Conservation (phyloP, 2,113 vertebrate species). For the Loxodonta africana region DNA sequence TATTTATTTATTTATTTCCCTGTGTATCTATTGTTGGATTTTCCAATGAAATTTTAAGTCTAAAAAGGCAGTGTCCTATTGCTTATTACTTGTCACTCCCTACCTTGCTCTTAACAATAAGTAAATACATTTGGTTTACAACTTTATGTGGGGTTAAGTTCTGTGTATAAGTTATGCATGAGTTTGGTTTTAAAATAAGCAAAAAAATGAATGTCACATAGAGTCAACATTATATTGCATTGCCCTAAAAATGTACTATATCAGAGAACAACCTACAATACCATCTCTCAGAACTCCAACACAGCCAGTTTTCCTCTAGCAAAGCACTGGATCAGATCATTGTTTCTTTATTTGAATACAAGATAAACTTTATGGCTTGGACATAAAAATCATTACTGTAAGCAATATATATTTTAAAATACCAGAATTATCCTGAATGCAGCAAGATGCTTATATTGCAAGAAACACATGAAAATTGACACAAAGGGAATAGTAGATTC, state of each 20-base stretch:
- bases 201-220: background rate
- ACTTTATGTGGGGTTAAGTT: background rate
- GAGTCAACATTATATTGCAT: background rate
- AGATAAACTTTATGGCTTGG: background rate
- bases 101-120: background rate
- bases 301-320: background rate
- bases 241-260: background rate
- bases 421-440: background rate
- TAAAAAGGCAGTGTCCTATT: background rate
- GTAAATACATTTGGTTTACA: background rate
- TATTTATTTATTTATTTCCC: background rate
- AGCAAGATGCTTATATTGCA: background rate
- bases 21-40: background rate
- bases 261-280: background rate
- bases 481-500: background rate
- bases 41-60: background rate
- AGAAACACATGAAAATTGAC: background rate
- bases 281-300: background rate
- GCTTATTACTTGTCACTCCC: background rate
- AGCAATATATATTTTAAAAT: background rate
- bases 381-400: background rate
- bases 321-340: background rate
- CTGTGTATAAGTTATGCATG: background rate
- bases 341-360: constrained; percentile 7
- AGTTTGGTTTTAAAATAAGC: background rate